Base-by-base conservation (phyloP, 2,797 vertebrate genomes). In the Monodelphis domestica region DNA sequence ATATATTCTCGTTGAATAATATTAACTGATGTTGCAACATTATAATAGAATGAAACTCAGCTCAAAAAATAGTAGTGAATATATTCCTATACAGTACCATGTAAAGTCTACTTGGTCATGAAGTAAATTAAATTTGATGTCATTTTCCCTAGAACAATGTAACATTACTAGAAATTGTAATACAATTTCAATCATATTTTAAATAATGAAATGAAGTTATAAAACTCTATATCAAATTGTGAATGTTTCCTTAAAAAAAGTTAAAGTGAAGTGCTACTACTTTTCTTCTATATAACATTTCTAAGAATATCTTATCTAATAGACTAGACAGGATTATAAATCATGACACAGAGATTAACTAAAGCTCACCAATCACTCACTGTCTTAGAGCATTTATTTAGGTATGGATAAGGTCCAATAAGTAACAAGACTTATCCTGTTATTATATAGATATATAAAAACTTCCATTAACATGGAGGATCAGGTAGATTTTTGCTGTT, bases 281-380 rank as follows among this genome's bases (percentile, higher is more conserved):
- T 54, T 95, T 95, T 84, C 11, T 96, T 96, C 52, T 11, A 90
- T 94, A 45, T 92, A 95, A 93, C 95, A 92, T 38, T 97, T 4
- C 26, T 95, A 59, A 1, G 28, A 56, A 95, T 96, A 97, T 92
- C 96, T 88, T 97, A 90, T 94, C 88, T 96, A 95, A 97, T 96
- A 29, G 94, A 90, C 26, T 54, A 93, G 11, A 95, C 93, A 93
- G 90, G 89, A 97, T 96, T 97, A 97, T 98, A 98, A 98, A 98
- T 98, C 97, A 95, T 87, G 26, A 88, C 92, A 56, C 50, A 95
- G 93, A 97, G 97, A 97, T 98, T 98, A 98, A 97, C 94, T 96
- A 95, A 94, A 87, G 52, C 91, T 97, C 90, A 94, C 89, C 38
- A 96, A 95, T 98, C 96, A 96, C 90, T 97, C 96, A 95, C n/a